phyloP scores from a whole-genome alignment of 2,888 invertebrate species.

The Timandra comae region DNA sequence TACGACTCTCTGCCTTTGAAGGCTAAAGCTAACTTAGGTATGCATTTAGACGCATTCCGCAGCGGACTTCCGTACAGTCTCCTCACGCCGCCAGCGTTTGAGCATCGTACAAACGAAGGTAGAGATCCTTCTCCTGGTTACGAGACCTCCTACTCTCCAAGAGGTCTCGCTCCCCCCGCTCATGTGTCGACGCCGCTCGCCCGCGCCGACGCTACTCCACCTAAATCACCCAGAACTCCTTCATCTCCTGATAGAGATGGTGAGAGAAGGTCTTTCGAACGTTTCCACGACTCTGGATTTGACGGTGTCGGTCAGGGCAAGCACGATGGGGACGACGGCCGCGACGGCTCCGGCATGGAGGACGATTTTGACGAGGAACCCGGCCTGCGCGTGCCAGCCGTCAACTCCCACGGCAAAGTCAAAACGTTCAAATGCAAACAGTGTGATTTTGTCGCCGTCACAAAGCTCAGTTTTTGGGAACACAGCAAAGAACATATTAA shows the following conservation, averaged over 20 bases:
- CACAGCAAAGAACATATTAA: slow-evolving; percentile 95
- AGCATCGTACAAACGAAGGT: slow-evolving; percentile 46
- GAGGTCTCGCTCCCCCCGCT: slow-evolving; percentile 42
- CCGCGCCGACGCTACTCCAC: slow-evolving; percentile 60
- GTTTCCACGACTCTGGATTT: slow-evolving; percentile 71
- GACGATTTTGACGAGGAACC: slow-evolving; percentile 76
- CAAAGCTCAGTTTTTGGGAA: slow-evolving; percentile 95
- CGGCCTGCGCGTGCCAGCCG: slow-evolving; percentile 78
- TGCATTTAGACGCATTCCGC: slow-evolving; percentile 59
- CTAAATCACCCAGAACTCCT: slow-evolving; percentile 61
- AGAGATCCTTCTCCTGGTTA: slow-evolving; percentile 53
- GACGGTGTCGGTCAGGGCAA: slow-evolving; percentile 52
- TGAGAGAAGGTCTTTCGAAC: slow-evolving; percentile 52
- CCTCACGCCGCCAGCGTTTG: slow-evolving; percentile 79
- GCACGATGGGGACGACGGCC: slow-evolving; percentile 59
- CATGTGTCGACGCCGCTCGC: slow-evolving; percentile 57
- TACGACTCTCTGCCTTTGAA: slow-evolving; percentile 59
- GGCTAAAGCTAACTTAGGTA: slow-evolving; percentile 63
- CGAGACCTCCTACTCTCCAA: slow-evolving; percentile 52
- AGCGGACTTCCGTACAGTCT: slow-evolving; percentile 75
- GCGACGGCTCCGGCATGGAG: slow-evolving; percentile 66
- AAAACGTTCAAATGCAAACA: slow-evolving; percentile 96
- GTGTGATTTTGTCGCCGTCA: slow-evolving; percentile 88
- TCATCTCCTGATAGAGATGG: slow-evolving; percentile 50
- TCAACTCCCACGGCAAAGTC: slow-evolving; percentile 87